Percentiles rank a stretch among this genome's conserved stretches.
phyloP scores from a whole-genome alignment of 2,797 vertebrate genomes.

The Carcharodon carcharias region DNA sequence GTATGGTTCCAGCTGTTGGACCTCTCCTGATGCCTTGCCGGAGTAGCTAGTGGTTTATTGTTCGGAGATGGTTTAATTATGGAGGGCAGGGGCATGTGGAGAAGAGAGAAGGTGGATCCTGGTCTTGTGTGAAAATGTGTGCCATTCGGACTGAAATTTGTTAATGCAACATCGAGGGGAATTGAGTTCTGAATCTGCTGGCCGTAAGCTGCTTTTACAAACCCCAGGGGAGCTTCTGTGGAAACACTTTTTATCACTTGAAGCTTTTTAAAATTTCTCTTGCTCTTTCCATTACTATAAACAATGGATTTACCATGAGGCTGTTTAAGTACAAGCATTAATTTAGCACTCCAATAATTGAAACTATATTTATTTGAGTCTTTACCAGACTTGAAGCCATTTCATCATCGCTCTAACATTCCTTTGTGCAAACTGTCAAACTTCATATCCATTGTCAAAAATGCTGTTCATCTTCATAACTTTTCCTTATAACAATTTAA shows the following conservation, averaged over 20 bases:
- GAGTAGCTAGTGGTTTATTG: neutral
- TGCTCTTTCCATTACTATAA: neutral
- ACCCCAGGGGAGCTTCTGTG: neutral
- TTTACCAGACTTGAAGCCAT: neutral
- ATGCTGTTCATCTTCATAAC: neutral
- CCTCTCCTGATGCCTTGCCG: neutral
- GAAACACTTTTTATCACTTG: neutral
- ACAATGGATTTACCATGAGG: too few species aligned
- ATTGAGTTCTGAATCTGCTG: neutral
- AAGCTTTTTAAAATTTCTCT: neutral
- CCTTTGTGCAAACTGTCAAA: neutral
- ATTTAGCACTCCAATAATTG: neutral
- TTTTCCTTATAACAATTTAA: neutral
- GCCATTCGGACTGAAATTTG: neutral
- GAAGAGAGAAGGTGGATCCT: neutral
- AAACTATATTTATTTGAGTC: neutral
- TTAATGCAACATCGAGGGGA: neutral
- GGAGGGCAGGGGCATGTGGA: neutral
- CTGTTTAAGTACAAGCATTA: neutral
- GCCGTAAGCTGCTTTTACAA: neutral
- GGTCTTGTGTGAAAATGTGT: neutral
- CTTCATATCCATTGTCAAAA: neutral
- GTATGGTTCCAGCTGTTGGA: neutral
- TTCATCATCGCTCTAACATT: neutral
- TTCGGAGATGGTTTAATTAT: neutral